Evolutionary conservation across 2,797 vertebrate species (phyloP), one percentile per base, ranked within the genome.

Genomic region (Chiropotes sagulatus): DNA sequence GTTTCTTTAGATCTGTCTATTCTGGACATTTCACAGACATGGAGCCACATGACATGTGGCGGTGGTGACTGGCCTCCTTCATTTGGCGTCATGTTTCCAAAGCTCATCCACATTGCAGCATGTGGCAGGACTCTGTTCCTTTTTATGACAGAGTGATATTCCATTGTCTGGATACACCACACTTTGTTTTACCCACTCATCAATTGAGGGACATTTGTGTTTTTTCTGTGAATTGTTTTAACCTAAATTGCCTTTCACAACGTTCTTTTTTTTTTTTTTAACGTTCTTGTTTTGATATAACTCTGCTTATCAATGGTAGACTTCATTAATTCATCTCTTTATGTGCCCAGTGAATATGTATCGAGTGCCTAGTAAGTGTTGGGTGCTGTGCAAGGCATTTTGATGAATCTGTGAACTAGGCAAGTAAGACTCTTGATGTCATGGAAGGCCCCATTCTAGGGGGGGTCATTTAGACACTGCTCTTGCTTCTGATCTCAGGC

Each of bases 381-480:
- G 48, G 50, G 4, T 28, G 19, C 39, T 46, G 33, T 22, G 13
- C 5, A 5, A 57, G 50, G 52, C 70, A 26, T 39, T 24, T 44
- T n/a, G 46, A n/a, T 50, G 30, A 33, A 17, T 33, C 76, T 30
- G 46, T n/a, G 17, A 19, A 20, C 46, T 50, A 33, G 46, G 33
- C 19, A n/a, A 54, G 36, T 14, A 8, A 76, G 73, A 7, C 54
- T 33, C 10, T n/a, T 0, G 30, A 44, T 19, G 0, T 64, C 22
- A 13, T 0, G 0, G 72, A 41, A 36, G 19, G 30, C 22, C 14
- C 11, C 9, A 9, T 11, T 7, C 36, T 39, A 36, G n/a, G 39
- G 20, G n/a, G n/a, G 64, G 15, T 8, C 7, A 7, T n/a, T 67
- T 19, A 67, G 33, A 19, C 0, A 0, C 64, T 7, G 15, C 33